Evolutionary conservation across 2,888 invertebrate genomes (phyloP), one percentile per base, ranked within the genome.

Genomic region (Tachina lurida): DNA sequence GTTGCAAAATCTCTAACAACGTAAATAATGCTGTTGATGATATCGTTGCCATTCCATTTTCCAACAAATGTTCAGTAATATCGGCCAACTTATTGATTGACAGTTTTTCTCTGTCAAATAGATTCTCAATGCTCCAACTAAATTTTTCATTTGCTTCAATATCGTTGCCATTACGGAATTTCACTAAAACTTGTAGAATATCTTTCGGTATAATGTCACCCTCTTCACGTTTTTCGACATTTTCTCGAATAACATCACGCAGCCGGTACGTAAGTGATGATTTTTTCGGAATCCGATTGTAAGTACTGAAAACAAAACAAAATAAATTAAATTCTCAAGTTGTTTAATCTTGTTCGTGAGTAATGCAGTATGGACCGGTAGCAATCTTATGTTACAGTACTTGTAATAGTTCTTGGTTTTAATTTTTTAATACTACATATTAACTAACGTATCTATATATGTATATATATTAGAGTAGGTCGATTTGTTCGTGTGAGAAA

Each of bases 111-210:
- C 88, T 88, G 19, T 91, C 91, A 71, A 87, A 86, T 10, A 87
- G 80, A 19, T 88, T 85, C 39, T 92, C 89, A 17, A 91, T 86
- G 43, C 91, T 89, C 91, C 91, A 91, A 45, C 87, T 88, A 2
- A 87, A 84, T 74, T 92, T 90, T 22, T 88, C 88, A 12, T 81
- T 65, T 41, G 87, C 88, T 7, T 89, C 83, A 77, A 88, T 90
- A 63, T 89, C 89, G 19, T 91, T 90, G 74, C 90, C 89, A 82
- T 93, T 93, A 56, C 93, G 91, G 17, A 94, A 89, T 86, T 93
- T 91, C 41, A 94, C 92, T 84, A 94, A 85, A 39, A 93, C 87
- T 80, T 94, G 93, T 71, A 94, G 90, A 52, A 94, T 91, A 87
- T 94, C 94, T 80, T 93, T 92, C n/a, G 93, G 90, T 65, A 90